Evolutionary conservation across 2,797 vertebrate genomes (phyloP).

Genomic region (Tolypeutes matacus): DNA sequence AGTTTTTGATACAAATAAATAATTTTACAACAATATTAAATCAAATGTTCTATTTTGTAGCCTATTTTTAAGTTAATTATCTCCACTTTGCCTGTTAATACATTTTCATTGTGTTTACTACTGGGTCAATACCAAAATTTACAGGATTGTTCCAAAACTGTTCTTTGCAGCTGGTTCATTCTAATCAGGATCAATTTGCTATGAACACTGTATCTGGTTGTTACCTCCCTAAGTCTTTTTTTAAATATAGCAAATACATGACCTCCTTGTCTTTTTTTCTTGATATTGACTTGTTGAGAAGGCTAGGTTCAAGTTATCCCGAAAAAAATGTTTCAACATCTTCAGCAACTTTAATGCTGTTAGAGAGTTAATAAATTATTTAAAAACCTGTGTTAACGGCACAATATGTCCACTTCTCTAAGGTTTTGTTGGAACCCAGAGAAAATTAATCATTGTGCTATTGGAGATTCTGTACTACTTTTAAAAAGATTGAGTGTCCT

Average conservation of each 20-base stretch:
- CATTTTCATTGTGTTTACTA: slow-evolving; percentile 22
- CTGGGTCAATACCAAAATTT: not conserved
- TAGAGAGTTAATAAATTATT: slow-evolving; percentile 53
- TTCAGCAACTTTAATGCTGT: not conserved
- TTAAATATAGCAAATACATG: not conserved
- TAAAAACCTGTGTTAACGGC: slow-evolving; percentile 18
- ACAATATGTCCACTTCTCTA: slow-evolving; percentile 47
- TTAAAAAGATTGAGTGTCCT: slow-evolving; percentile 50
- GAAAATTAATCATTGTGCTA: slow-evolving; percentile 65
- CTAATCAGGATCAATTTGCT: not conserved
- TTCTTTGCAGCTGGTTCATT: not conserved
- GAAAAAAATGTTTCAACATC: slow-evolving; percentile 13
- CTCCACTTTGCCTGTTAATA: not conserved
- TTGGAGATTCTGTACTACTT: slow-evolving; percentile 20
- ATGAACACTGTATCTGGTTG: not conserved
- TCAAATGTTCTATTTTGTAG: not conserved
- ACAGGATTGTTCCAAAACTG: not conserved
- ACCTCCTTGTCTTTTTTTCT: not conserved
- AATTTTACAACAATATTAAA: not conserved
- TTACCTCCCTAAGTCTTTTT: not conserved
- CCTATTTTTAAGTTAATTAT: not conserved
- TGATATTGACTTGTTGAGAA: not conserved
- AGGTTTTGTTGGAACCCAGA: slow-evolving; percentile 53
- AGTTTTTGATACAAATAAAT: not conserved
- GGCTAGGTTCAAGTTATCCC: slow-evolving; percentile 4